These are phyloP conservation scores for Tautogolabrus adspersus DNA, from an alignment of 2,113 vertebrate genomes.

Conservation along the genomic window DNA sequence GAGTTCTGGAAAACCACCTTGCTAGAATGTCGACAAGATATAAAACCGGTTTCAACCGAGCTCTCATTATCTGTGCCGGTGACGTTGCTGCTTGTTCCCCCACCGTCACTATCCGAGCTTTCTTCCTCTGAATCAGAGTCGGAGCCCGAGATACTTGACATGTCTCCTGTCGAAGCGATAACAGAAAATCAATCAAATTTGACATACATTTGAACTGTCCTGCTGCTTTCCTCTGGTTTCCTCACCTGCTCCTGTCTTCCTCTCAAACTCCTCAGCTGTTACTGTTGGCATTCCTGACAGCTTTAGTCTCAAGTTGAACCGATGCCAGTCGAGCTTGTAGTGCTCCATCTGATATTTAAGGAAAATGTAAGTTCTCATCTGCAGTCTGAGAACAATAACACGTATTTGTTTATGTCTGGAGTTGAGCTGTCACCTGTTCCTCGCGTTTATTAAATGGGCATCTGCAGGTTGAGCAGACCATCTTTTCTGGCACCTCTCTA, in stretches of 20 bases:
- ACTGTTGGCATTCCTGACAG: slow-evolving; percentile 79
- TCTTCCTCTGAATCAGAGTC: slow-evolving; percentile 88
- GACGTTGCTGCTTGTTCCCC: slow-evolving; percentile 31
- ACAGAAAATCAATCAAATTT: not conserved
- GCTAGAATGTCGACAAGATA: slow-evolving; percentile 62
- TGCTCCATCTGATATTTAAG: slow-evolving; percentile 87
- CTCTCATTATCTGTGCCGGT: slow-evolving; percentile 20
- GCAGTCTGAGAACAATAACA: too few relatives aligned
- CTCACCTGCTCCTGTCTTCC: slow-evolving; percentile 84
- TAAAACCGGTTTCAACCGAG: slow-evolving; percentile 30
- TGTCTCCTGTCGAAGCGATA: slow-evolving; percentile 84
- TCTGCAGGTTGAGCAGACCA: slow-evolving; percentile 89
- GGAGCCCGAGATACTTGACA: slow-evolving; percentile 97
- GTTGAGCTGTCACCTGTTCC: slow-evolving; percentile 87
- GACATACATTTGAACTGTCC: not conserved
- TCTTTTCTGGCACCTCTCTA: slow-evolving; percentile 81
- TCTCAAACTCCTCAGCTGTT: slow-evolving; percentile 90
- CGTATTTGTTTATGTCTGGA: too few relatives aligned
- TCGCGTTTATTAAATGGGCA: slow-evolving; percentile 87
- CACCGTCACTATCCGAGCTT: slow-evolving; percentile 64
- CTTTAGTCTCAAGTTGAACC: slow-evolving; percentile 93
- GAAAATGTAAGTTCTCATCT: not conserved
- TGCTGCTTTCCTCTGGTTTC: not conserved
- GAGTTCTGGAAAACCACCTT: slow-evolving; percentile 88
- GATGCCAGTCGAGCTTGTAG: slow-evolving; percentile 97